Evolutionary conservation across 1,140 invertebrate species (phyloP).

Genomic region (Panagrolaimus sp.): DNA sequence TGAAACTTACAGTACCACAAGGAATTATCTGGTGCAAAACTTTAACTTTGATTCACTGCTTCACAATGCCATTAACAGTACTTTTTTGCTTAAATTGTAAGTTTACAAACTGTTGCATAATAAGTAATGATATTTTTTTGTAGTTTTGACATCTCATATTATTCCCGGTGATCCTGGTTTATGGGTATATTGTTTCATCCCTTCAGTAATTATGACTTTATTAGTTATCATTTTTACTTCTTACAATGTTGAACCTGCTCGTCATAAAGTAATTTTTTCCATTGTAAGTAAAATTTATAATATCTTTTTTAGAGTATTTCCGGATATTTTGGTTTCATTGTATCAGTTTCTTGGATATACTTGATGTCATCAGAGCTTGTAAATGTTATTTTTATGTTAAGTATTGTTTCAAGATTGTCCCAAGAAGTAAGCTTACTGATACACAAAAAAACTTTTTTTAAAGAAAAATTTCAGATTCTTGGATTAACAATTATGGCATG

Average conservation of each 20-base stretch:
- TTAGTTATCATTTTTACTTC: background rate
- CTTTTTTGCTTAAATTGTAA: slow-evolving; percentile 14
- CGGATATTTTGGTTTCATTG: slow-evolving; percentile 8
- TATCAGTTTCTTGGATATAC: slow-evolving; percentile 18
- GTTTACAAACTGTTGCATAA: background rate
- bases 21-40: slow-evolving; percentile 11
- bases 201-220: background rate
- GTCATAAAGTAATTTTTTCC: slow-evolving; percentile 9
- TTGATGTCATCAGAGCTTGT: slow-evolving; percentile 3
- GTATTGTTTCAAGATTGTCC: slow-evolving; percentile 15
- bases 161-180: background rate
- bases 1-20: slow-evolving; percentile 12
- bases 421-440: slow-evolving; percentile 17
- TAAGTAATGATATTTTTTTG: slow-evolving; percentile 5
- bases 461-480: slow-evolving; percentile 32
- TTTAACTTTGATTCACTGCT: slow-evolving; percentile 5
- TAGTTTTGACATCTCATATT: background rate
- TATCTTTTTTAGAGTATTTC: slow-evolving; percentile 16
- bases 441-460: too few relatives aligned
- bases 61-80: background rate
- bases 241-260: slow-evolving; percentile 1
- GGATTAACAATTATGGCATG: slow-evolving; percentile 26
- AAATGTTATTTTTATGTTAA: slow-evolving; percentile 12
- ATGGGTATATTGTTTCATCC: background rate
- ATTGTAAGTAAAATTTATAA: too few relatives aligned